These are phyloP conservation scores for Chauna torquata DNA, from an alignment of 2,113 vertebrate species.

Conservation along the genomic window DNA sequence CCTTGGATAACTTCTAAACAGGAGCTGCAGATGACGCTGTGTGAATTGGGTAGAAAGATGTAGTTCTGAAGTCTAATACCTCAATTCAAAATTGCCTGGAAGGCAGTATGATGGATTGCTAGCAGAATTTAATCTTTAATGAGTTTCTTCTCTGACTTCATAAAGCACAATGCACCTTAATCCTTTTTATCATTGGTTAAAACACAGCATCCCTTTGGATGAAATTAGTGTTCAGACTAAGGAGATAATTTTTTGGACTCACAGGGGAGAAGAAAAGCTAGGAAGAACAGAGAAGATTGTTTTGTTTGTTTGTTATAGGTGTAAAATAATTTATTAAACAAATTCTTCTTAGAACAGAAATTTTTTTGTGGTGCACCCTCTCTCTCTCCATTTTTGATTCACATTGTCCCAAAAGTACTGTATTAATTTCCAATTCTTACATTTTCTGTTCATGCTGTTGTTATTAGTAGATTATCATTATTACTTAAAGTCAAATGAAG, in stretches of 20 bases:
- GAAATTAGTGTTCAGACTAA: background rate
- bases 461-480: background rate
- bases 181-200: background rate
- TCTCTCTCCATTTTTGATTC: background rate
- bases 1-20: background rate
- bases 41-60: background rate
- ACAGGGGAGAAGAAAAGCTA: background rate
- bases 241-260: background rate
- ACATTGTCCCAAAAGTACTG: background rate
- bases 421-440: background rate
- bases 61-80: background rate
- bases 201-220: background rate
- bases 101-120: background rate
- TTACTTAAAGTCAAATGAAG: background rate
- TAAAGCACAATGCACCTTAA: background rate
- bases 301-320: background rate
- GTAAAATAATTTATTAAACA: background rate
- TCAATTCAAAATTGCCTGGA: background rate
- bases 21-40: background rate
- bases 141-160: background rate
- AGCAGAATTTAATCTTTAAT: slow-evolving; percentile 23
- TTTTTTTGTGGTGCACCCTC: background rate
- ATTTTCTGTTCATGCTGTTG: background rate
- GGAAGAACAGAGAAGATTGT: background rate
- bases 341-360: background rate